Evolutionary conservation across 1,140 invertebrate species (phyloP).

Genomic region (Acromyrmex heyeri): DNA sequence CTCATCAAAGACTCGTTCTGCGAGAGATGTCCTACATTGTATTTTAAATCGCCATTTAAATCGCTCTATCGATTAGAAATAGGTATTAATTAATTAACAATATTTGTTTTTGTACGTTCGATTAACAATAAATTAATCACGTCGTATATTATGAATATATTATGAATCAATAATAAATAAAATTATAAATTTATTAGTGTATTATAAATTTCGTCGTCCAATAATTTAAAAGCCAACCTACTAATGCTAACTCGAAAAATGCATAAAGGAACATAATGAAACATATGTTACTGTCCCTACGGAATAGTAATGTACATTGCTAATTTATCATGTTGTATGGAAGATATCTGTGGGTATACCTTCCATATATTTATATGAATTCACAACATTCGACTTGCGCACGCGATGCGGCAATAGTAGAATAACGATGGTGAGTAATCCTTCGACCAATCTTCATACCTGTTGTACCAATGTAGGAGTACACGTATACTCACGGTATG

Average conservation of each 20-base stretch:
- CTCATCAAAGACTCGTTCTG: conserved; percentile 51
- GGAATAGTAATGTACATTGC: background rate
- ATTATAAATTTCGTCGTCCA: background rate
- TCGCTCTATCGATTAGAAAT: conserved; percentile 1
- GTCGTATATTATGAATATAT: background rate
- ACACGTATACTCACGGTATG: background rate
- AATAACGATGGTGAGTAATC: conserved; percentile 10
- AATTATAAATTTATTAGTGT: no score
- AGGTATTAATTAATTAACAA: conserved; percentile 12
- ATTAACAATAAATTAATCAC: background rate
- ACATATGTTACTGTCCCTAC: background rate
- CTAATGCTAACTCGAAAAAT: background rate
- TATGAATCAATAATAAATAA: background rate
- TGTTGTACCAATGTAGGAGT: conserved; percentile 46
- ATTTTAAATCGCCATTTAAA: conserved; percentile 18
- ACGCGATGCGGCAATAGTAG: background rate
- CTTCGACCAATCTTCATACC: conserved; percentile 54
- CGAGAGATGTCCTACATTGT: conserved; percentile 5
- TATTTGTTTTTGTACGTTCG: background rate
- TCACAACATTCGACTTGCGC: conserved; percentile 22
- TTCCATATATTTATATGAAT: conserved; percentile 7
- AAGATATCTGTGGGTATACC: background rate
- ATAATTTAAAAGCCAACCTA: background rate
- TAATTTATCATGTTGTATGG: background rate
- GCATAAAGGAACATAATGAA: background rate